phyloP scores from a whole-genome alignment of 1,140 invertebrate genomes.

The Drosophila pruinosa region DNA sequence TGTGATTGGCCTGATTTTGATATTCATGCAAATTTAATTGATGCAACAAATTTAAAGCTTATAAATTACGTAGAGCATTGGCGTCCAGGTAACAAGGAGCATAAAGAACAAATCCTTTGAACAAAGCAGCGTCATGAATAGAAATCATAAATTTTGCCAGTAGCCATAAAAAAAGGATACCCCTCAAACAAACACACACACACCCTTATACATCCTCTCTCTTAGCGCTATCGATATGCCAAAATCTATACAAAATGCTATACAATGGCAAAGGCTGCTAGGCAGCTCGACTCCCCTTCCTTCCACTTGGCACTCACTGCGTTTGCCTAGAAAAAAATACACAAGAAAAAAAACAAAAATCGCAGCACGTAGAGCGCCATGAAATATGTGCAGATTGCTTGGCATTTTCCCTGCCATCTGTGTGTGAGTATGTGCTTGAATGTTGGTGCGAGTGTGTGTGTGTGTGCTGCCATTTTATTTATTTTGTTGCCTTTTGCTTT shows the following conservation, averaged over 20 bases:
- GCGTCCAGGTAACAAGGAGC: conserved; percentile 50
- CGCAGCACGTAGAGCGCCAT: conserved; percentile 44
- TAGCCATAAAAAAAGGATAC: conserved; percentile 70
- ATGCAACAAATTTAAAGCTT: conserved; percentile 56
- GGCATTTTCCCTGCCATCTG: conserved; percentile 21
- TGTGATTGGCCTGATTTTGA: conserved; percentile 28
- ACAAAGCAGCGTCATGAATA: conserved; percentile 57
- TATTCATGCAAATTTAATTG: conserved; percentile 68
- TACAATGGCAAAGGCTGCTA: conserved; percentile 24
- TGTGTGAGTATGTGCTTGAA: background rate
- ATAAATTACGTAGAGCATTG: conserved; percentile 45
- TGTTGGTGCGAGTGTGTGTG: conserved; percentile 18
- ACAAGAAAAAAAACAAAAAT: conserved; percentile 23
- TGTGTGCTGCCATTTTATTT: conserved; percentile 50
- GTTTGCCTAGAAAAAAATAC: conserved; percentile 27
- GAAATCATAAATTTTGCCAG: conserved; percentile 79
- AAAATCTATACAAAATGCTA: conserved; percentile 63
- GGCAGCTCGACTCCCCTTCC: background rate
- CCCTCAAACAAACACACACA: background rate
- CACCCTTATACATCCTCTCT: background rate
- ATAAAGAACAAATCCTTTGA: conserved; percentile 72
- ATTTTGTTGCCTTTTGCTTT: conserved; percentile 45
- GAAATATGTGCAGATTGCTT: conserved; percentile 40
- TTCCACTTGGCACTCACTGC: background rate
- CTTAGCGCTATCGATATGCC: conserved; percentile 67